These are phyloP conservation scores for Xerus inauris DNA, from an alignment of 2,113 vertebrate genomes.

Conservation along the genomic window DNA sequence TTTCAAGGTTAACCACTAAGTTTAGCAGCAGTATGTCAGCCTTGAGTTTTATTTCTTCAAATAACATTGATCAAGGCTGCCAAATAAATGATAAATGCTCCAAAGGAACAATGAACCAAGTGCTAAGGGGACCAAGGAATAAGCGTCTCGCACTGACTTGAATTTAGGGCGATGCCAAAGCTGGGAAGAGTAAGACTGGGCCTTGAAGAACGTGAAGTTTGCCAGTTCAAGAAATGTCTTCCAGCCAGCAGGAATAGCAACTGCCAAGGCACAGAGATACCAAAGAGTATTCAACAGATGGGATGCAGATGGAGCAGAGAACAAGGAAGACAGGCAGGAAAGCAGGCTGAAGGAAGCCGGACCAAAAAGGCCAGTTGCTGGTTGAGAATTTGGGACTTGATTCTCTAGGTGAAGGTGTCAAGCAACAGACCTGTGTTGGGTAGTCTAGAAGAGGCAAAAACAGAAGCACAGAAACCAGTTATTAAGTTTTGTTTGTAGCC, in stretches of 20 bases:
- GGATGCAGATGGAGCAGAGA: not conserved
- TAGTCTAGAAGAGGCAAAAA: not conserved
- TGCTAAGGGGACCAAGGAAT: not conserved
- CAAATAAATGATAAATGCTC: not conserved
- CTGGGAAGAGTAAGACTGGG: not conserved
- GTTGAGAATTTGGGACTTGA: not conserved
- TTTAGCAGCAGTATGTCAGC: not conserved
- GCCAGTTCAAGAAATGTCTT: not conserved
- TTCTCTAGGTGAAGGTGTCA: not conserved
- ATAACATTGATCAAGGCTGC: not conserved
- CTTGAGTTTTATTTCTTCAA: conserved; percentile 4
- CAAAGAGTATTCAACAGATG: not conserved
- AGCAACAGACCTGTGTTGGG: not conserved
- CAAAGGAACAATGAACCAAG: not conserved
- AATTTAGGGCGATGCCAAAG: not conserved
- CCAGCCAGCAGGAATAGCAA: not conserved
- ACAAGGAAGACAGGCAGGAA: not conserved
- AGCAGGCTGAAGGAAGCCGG: not conserved
- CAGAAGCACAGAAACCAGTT: not conserved
- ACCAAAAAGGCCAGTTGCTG: not conserved
- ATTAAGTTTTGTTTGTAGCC: not conserved
- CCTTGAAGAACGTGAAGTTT: not conserved
- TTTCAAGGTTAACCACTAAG: not conserved
- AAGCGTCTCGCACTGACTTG: not conserved
- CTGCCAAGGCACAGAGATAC: not conserved